Evolutionary conservation across 2,888 invertebrate species (phyloP).

Genomic region (Amitus sp.): DNA sequence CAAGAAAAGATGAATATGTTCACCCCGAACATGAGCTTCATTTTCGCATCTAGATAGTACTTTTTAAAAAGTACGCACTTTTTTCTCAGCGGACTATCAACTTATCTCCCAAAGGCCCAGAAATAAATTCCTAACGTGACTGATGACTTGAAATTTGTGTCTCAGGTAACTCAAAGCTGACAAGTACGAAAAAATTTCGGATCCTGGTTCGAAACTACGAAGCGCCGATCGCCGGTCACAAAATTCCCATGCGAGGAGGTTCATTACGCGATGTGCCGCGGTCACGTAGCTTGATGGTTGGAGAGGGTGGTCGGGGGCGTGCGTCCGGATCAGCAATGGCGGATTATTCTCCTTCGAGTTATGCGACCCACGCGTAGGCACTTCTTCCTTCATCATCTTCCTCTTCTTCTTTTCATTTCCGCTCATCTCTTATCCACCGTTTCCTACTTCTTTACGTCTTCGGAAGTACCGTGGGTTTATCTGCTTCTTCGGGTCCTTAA

Average conservation of each 20-base stretch:
- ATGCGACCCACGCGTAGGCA: slow-evolving; percentile 48
- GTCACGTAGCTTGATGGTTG: slow-evolving; percentile 50
- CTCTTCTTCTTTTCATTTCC: slow-evolving; percentile 30
- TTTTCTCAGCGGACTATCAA: too few relatives aligned
- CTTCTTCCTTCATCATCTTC: slow-evolving; percentile 35
- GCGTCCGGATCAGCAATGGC: slow-evolving; percentile 47
- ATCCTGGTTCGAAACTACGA: too few relatives aligned
- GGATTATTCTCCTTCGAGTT: slow-evolving; percentile 43
- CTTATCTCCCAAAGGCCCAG: too few relatives aligned
- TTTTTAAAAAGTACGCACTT: too few relatives aligned
- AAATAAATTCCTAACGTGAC: too few relatives aligned
- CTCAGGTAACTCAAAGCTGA: too few relatives aligned
- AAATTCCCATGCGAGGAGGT: slow-evolving; percentile 48
- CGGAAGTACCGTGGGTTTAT: slow-evolving; percentile 19
- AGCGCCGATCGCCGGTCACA: slow-evolving; percentile 29
- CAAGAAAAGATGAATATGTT: too few relatives aligned
- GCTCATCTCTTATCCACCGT: slow-evolving; percentile 34
- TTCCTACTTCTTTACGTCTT: slow-evolving; percentile 38
- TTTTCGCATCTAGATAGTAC: too few relatives aligned
- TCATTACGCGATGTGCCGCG: slow-evolving; percentile 54
- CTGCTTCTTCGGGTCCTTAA: slow-evolving; percentile 13
- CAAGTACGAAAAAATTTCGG: too few relatives aligned
- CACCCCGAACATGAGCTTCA: too few relatives aligned
- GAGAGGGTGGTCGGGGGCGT: slow-evolving; percentile 49
- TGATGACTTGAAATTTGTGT: too few relatives aligned